Conservation (phyloP, 2,797 vertebrate species). For the Pseudopleuronectes americanus region DNA sequence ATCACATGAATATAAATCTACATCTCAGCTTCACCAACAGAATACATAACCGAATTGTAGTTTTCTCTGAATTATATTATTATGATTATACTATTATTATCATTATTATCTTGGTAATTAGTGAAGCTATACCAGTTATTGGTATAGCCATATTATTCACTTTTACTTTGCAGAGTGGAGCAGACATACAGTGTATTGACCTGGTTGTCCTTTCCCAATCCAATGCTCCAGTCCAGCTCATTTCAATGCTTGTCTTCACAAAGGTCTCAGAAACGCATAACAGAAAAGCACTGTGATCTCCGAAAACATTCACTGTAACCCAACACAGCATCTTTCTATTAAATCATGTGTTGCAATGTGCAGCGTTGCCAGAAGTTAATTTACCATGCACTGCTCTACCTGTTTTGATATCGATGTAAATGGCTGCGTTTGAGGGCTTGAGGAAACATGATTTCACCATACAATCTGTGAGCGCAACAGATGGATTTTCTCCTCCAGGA, state of each 20-base stretch:
- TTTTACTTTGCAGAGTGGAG: neutral
- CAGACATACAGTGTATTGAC: neutral
- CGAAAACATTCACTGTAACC: constrained; percentile 15
- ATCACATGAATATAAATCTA: too few relatives aligned
- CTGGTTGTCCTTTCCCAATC: neutral
- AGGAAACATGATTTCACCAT: constrained; percentile 72
- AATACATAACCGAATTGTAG: too few relatives aligned
- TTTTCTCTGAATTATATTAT: too few relatives aligned
- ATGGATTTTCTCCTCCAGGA: constrained; percentile 80
- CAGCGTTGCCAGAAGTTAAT: constrained; percentile 52
- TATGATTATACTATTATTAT: too few relatives aligned
- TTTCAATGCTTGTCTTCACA: neutral
- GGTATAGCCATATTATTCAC: neutral
- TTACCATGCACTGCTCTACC: constrained; percentile 48
- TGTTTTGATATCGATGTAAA: constrained; percentile 70
- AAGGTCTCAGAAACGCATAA: neutral
- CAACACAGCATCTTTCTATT: constrained; percentile 29
- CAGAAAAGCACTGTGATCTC: constrained; percentile 3
- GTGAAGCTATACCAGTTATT: neutral
- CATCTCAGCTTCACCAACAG: too few relatives aligned
- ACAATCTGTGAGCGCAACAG: constrained; percentile 72
- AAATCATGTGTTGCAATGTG: constrained; percentile 26
- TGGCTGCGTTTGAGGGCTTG: constrained; percentile 63
- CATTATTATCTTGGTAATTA: too few relatives aligned
- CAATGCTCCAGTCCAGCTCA: neutral